A percentile compares a stretch with the other conserved stretches of the same genome.
phyloP scores from a whole-genome alignment of 2,113 vertebrate species.

The Melanerpes formicivorus region DNA sequence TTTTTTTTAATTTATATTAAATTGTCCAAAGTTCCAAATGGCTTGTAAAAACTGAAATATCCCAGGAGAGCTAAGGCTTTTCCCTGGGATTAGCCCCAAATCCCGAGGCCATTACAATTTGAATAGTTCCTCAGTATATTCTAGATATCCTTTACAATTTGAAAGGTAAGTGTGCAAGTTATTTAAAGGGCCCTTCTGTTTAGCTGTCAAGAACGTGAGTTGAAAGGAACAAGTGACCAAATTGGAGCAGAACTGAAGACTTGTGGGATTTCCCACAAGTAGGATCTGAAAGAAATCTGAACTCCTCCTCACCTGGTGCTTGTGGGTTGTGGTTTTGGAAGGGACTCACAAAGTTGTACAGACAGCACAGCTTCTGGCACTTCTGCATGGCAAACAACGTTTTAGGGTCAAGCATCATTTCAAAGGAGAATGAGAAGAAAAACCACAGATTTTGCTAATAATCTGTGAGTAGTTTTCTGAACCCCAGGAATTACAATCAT shows the following conservation, averaged over 20 bases:
- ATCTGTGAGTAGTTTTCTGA: neutral
- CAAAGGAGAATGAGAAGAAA: neutral
- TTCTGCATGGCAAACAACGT: neutral
- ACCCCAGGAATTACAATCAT: neutral
- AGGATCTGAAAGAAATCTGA: neutral
- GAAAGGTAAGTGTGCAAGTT: neutral
- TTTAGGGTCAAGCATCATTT: neutral
- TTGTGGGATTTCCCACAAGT: neutral
- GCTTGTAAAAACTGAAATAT: constrained; percentile 1
- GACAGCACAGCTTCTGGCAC: neutral
- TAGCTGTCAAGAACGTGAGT: neutral
- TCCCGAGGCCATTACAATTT: neutral
- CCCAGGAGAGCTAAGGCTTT: neutral
- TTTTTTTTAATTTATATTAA: neutral
- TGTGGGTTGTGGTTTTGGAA: constrained; percentile 11
- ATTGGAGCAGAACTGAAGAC: neutral
- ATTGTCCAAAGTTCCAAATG: neutral
- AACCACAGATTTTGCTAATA: neutral
- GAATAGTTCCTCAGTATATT: neutral
- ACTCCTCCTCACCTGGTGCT: constrained; percentile 3
- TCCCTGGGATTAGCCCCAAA: neutral
- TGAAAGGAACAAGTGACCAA: neutral
- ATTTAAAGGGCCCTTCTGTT: neutral
- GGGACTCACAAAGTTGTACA: neutral
- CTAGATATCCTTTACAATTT: neutral